Evolutionary conservation across 2,888 invertebrate species (phyloP).

Genomic region (Graphium colonna): DNA sequence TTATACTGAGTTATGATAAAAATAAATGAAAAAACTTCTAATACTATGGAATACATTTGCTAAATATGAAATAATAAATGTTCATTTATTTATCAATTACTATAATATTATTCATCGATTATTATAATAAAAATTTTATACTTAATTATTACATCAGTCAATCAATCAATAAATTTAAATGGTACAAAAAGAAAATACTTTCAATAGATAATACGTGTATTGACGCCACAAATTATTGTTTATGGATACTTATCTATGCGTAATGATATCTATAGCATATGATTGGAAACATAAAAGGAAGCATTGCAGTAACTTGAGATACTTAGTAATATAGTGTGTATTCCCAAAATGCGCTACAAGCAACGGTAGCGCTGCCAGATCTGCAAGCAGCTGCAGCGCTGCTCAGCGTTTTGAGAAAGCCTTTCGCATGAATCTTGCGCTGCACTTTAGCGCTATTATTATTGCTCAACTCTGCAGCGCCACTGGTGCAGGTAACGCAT

Average conservation of each 20-base stretch:
- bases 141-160: neutral
- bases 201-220: neutral
- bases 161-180: neutral
- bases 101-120: neutral
- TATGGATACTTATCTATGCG: neutral
- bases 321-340: too few relatives aligned
- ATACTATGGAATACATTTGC: neutral
- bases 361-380: too few relatives aligned
- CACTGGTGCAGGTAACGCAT: too few relatives aligned
- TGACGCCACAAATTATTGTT: neutral
- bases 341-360: too few relatives aligned
- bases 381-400: too few relatives aligned
- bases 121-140: neutral
- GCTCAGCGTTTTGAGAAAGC: too few relatives aligned
- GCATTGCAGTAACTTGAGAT: constrained; percentile 7
- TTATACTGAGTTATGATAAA: too few relatives aligned
- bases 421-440: too few relatives aligned
- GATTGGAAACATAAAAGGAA: constrained; percentile 3
- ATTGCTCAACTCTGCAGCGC: too few relatives aligned
- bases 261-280: too few relatives aligned
- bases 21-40: neutral
- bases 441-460: too few relatives aligned
- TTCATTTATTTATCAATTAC: neutral
- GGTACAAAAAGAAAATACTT: neutral
- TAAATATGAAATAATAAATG: neutral